Evolutionary conservation across 2,888 invertebrate species (phyloP).

Genomic region (Frankliniella fusca): DNA sequence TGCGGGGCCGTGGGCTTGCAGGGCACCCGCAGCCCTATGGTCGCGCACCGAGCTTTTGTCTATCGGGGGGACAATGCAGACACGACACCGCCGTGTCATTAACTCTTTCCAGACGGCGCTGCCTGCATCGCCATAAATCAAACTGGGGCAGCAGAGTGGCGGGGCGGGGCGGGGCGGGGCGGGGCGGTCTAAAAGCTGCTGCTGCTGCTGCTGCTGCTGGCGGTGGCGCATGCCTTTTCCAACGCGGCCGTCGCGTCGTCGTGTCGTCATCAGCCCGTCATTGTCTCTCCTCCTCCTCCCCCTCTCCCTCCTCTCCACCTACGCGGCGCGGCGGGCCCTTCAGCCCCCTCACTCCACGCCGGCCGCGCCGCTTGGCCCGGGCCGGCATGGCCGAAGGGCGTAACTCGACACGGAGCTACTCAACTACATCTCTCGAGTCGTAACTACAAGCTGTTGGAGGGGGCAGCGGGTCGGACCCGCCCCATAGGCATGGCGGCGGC

Average conservation of each 20-base stretch:
- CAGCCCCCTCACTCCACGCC: no score
- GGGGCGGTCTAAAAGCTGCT: no score
- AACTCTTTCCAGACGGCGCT: no score
- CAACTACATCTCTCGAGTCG: conserved; percentile 9
- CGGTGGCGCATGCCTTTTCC: no score
- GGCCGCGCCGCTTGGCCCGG: neutral
- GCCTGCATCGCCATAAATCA: neutral
- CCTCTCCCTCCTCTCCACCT: no score
- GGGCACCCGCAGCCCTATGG: neutral
- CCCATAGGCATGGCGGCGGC: neutral
- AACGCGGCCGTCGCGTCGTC: no score
- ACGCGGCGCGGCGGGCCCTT: no score
- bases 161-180: neutral
- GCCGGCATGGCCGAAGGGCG: neutral
- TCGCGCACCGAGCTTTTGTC: neutral
- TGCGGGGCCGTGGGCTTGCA: neutral
- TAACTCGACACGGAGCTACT: conserved; percentile 17
- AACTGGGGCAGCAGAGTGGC: neutral
- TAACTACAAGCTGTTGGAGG: neutral
- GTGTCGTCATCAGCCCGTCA: no score
- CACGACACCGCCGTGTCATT: no score
- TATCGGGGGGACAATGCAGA: neutral
- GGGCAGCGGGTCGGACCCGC: neutral
- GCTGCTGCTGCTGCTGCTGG: no score
- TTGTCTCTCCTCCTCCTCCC: no score